Base-by-base conservation (phyloP, 2,113 vertebrate species). In the Pachypanchax playfairii region DNA sequence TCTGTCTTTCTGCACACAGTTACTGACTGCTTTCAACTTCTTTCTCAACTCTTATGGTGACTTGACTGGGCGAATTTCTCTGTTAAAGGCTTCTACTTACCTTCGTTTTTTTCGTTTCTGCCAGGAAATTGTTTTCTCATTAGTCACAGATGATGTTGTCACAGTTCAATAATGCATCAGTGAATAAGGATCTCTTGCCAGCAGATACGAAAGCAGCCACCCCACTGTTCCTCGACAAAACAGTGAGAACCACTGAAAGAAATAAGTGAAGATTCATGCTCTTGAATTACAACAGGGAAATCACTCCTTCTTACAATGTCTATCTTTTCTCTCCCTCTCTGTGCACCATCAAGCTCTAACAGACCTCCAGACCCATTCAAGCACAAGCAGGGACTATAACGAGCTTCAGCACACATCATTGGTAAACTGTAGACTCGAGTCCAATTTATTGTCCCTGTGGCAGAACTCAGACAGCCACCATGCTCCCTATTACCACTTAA, bases 401-500 rank as follows among this genome's bases (percentile, higher is more conserved):
- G 22, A 83, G 73, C 56, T 49, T 61, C 51, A 68, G 56, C 63
- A 70, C 74, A 73, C 66, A 58, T 62, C 55, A 52, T 41, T 60
- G 72, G 59, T 79, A 79, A 86, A 80, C 38, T 80, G 75, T 73
- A 66, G 75, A 79, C 85, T 75, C 48, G 29, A 54, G 57, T 47
- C 28, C 60, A 69, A 70, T 88, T 79, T 65, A 76, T 77, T 67
- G 81, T 90, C 80, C 85, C 82, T 65, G 78, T 87, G 85, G 81
- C 65, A 70, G 66, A 74, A 73, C 68, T 67, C 63, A 20, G 49
- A 60, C 26, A 49, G 63, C 70, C 48, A 18, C 28, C 54, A 20
- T 65, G 44, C 35, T 57, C 55, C 47, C 35, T 41, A 44, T 73
- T 57, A 60, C 49, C 31, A 46, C 31, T 56, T 18, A 41, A 56